Evolutionary conservation across 2,888 invertebrate genomes (phyloP).

Genomic region (Lochmaea crataegi): DNA sequence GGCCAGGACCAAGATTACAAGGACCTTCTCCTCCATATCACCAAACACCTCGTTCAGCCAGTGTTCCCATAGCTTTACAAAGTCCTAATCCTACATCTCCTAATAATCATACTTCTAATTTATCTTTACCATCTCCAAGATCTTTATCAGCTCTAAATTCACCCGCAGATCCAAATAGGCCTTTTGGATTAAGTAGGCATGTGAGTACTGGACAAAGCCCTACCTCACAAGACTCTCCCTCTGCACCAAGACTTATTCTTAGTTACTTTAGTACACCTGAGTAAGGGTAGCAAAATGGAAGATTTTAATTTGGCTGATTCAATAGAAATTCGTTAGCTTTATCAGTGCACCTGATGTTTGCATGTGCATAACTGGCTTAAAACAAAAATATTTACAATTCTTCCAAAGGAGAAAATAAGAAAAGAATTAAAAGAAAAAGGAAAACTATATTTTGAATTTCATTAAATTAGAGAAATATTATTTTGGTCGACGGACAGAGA

Average conservation of each 20-base stretch:
- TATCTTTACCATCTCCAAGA: slow-evolving; percentile 80
- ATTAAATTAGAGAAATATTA: too few relatives aligned
- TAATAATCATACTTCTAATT: slow-evolving; percentile 76
- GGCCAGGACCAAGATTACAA: slow-evolving; percentile 69
- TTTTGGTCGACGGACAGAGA: too few relatives aligned
- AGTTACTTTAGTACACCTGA: slow-evolving; percentile 81
- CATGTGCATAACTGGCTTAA: too few relatives aligned
- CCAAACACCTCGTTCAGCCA: slow-evolving; percentile 78
- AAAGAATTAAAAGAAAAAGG: too few relatives aligned
- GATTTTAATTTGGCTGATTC: too few relatives aligned
- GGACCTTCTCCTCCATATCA: slow-evolving; percentile 85
- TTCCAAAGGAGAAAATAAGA: too few relatives aligned
- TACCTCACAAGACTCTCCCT: slow-evolving; percentile 73
- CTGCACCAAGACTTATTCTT: slow-evolving; percentile 68
- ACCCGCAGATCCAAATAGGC: slow-evolving; percentile 73
- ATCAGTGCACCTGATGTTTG: too few relatives aligned
- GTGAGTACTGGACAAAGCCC: slow-evolving; percentile 72
- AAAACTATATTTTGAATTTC: too few relatives aligned
- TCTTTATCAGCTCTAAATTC: slow-evolving; percentile 77
- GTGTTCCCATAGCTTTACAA: slow-evolving; percentile 79
- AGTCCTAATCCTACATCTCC: slow-evolving; percentile 81
- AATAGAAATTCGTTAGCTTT: too few relatives aligned
- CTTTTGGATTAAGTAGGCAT: slow-evolving; percentile 67
- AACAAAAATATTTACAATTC: too few relatives aligned
- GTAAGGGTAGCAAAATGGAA: too few relatives aligned